These are phyloP conservation scores for Diplodus sargus DNA, from an alignment of 2,797 vertebrate species.

Conservation along the genomic window DNA sequence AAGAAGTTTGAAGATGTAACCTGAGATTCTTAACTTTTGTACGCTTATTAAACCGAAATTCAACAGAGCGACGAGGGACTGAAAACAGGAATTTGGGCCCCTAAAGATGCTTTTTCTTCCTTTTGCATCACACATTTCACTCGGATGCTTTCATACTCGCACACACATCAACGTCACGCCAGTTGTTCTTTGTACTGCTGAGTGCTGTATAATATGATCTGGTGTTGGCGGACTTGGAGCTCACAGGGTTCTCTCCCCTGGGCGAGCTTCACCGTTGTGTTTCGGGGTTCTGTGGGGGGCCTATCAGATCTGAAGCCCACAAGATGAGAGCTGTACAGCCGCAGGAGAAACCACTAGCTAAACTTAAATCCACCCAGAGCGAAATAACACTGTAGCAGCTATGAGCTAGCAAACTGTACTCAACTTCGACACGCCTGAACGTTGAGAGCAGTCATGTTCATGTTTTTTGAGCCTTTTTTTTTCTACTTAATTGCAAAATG, in stretches of 20 bases:
- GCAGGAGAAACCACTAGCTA: slow-evolving; percentile 12
- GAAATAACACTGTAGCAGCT: background rate
- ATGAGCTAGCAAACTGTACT: background rate
- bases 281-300: slow-evolving; percentile 9
- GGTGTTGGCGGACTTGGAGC: background rate
- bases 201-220: background rate
- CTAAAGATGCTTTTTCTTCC: background rate
- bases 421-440: background rate
- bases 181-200: background rate
- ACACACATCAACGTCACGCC: background rate
- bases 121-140: slow-evolving; percentile 22
- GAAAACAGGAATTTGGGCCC: background rate
- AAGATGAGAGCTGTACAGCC: slow-evolving; percentile 16
- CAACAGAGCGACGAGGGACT: background rate
- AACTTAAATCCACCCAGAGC: slow-evolving; percentile 4
- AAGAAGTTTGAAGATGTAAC: background rate
- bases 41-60: background rate
- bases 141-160: slow-evolving; percentile 1
- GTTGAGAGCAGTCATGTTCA: background rate
- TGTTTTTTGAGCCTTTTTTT: background rate
- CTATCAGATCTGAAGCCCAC: slow-evolving; percentile 22
- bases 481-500: background rate
- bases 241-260: background rate
- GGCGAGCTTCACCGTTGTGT: slow-evolving; percentile 12
- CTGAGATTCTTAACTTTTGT: background rate